These are phyloP conservation scores for Hepsetus odoe DNA, from an alignment of 2,113 vertebrate genomes.

Conservation along the genomic window DNA sequence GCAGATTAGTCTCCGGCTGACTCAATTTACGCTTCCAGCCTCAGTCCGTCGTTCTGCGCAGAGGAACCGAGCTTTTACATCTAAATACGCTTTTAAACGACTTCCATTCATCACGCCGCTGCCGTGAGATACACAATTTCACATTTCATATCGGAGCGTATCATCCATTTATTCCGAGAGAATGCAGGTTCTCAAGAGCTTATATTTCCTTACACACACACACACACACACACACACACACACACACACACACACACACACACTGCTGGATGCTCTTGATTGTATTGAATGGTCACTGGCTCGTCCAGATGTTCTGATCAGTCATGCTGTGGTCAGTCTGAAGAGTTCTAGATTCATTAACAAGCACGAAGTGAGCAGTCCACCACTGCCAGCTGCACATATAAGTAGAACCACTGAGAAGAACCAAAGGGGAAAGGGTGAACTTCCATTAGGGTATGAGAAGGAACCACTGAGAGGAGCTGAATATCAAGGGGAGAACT, in stretches of 20 bases:
- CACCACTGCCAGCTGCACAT: too few species aligned
- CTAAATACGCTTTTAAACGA: background rate
- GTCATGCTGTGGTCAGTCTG: background rate
- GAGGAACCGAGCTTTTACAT: background rate
- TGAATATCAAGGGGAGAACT: too few species aligned
- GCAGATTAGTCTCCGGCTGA: background rate
- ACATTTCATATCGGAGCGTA: background rate
- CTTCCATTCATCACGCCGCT: background rate
- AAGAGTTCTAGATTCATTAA: background rate
- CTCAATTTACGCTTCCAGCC: background rate
- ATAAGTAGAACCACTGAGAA: too few species aligned
- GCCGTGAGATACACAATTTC: background rate
- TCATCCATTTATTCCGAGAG: background rate
- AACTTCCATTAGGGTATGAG: too few species aligned
- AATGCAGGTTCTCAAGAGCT: background rate
- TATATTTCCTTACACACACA: background rate
- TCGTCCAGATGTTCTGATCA: background rate
- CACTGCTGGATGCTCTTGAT: background rate
- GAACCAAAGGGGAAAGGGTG: too few species aligned
- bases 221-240: background rate
- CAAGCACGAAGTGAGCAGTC: background rate
- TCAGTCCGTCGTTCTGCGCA: background rate
- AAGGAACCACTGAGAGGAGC: too few species aligned
- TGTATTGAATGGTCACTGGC: background rate
- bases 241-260: background rate